These are phyloP conservation scores for Tuta absoluta DNA, from an alignment of 2,888 invertebrate species.

Conservation along the genomic window DNA sequence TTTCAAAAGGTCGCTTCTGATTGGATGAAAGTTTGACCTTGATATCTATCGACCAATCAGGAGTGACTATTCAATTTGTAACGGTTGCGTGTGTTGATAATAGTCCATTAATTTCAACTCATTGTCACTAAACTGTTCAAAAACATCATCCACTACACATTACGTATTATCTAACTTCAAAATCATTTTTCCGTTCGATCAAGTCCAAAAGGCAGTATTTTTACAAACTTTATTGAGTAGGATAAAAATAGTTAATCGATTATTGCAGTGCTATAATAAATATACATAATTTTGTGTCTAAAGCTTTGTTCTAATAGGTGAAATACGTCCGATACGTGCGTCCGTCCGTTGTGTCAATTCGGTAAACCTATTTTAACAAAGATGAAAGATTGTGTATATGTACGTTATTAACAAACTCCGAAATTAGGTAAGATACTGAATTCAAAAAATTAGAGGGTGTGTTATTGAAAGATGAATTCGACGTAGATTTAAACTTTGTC, in stretches of 20 bases:
- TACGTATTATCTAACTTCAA: slow-evolving; percentile 25
- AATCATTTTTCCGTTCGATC: slow-evolving; percentile 28
- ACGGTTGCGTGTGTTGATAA: slow-evolving; percentile 11
- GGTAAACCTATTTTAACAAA: no score
- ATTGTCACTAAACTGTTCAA: slow-evolving; percentile 7
- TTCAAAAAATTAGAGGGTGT: no score
- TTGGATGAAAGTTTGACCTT: slow-evolving; percentile 3
- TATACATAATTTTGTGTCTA: no score
- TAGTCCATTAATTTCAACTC: slow-evolving; percentile 9
- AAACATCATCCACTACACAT: slow-evolving; percentile 21
- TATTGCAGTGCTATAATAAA: no score
- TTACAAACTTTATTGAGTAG: slow-evolving; percentile 19
- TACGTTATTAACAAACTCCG: no score
- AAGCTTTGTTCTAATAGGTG: no score
- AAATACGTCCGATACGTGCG: no score
- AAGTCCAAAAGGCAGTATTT: slow-evolving; percentile 73
- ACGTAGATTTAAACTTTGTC: no score
- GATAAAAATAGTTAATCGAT: background rate
- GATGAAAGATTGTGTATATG: no score
- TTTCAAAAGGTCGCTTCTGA: background rate
- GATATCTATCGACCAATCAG: background rate
- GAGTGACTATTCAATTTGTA: background rate
- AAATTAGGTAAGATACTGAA: no score
- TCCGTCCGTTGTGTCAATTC: no score
- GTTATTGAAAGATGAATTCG: no score